A percentile compares a stretch with the other conserved stretches of the same genome.
Evolutionary conservation across 2,113 vertebrate species (phyloP).

Genomic region (Hippocampus barbouri): DNA sequence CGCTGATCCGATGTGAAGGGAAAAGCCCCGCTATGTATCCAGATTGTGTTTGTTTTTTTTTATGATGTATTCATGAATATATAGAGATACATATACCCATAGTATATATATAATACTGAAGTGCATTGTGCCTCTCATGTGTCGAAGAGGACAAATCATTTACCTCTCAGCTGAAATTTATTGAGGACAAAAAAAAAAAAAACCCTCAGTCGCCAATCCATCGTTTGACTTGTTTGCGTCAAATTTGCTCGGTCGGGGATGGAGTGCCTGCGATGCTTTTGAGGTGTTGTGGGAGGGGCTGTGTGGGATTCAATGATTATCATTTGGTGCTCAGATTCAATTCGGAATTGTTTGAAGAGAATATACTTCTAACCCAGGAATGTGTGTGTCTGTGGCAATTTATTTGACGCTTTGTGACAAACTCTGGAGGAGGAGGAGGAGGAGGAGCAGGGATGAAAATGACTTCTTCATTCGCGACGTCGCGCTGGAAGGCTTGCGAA

Average conservation of each 20-base stretch:
- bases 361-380: constrained; percentile 55
- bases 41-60: constrained; percentile 53
- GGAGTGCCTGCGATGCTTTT: constrained; percentile 64
- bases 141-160: constrained; percentile 59
- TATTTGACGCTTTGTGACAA: constrained; percentile 28
- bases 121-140: constrained; percentile 69
- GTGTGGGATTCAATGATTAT: constrained; percentile 64
- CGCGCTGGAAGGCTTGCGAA: constrained; percentile 33
- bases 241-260: constrained; percentile 51
- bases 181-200: constrained; percentile 18
- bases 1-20: constrained; percentile 52
- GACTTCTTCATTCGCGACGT: constrained; percentile 49
- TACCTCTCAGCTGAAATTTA: constrained; percentile 56
- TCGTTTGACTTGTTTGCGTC: constrained; percentile 56
- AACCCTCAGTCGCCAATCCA: constrained; percentile 55
- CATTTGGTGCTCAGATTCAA: constrained; percentile 73
- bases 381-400: constrained; percentile 45
- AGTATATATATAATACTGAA: constrained; percentile 37
- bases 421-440: constrained; percentile 3
- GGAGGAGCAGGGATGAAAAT: constrained; percentile 11
- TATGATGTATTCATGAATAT: constrained; percentile 48
- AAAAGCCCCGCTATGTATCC: constrained; percentile 51
- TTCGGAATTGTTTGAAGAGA: constrained; percentile 65
- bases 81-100: neutral
- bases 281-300: no score